Conservation (phyloP, 1,140 invertebrate species). For the Coelopa frigida region DNA sequence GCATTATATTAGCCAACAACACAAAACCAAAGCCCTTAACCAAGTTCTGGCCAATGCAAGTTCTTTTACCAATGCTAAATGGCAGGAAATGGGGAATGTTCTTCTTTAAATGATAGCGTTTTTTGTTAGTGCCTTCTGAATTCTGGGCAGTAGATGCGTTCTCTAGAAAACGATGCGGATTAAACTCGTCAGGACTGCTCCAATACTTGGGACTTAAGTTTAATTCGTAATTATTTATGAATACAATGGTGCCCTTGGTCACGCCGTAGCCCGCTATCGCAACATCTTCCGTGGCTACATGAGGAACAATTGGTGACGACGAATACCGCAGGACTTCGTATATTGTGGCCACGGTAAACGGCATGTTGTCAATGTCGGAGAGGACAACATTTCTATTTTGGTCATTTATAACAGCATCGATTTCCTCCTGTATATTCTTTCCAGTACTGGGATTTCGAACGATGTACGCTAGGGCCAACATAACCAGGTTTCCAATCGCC, state of each 20-base stretch:
- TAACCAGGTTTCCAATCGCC: constrained; percentile 75
- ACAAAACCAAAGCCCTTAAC: constrained; percentile 69
- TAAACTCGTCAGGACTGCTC: constrained; percentile 63
- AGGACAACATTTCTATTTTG: constrained; percentile 54
- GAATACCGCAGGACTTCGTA: constrained; percentile 71
- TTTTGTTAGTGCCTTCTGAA: not conserved
- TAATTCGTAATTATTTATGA: constrained; percentile 81
- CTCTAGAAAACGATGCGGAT: constrained; percentile 66
- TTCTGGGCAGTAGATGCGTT: too few species aligned
- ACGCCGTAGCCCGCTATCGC: constrained; percentile 66
- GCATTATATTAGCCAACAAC: constrained; percentile 63
- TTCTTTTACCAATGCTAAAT: constrained; percentile 77
- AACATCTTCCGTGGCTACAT: constrained; percentile 72
- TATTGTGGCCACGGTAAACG: constrained; percentile 77
- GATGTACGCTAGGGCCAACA: constrained; percentile 64
- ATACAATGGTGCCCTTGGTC: constrained; percentile 71
- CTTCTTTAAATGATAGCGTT: constrained; percentile 37
- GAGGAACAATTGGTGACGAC: constrained; percentile 84
- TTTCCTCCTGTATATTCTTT: constrained; percentile 60
- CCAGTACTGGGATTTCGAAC: constrained; percentile 58
- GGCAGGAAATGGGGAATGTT: constrained; percentile 70
- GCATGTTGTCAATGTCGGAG: constrained; percentile 60
- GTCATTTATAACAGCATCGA: constrained; percentile 53
- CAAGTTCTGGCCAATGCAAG: constrained; percentile 82
- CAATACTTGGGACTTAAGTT: constrained; percentile 70